phyloP scores from a whole-genome alignment of 2,888 invertebrate genomes.

The Erebia ligea region DNA sequence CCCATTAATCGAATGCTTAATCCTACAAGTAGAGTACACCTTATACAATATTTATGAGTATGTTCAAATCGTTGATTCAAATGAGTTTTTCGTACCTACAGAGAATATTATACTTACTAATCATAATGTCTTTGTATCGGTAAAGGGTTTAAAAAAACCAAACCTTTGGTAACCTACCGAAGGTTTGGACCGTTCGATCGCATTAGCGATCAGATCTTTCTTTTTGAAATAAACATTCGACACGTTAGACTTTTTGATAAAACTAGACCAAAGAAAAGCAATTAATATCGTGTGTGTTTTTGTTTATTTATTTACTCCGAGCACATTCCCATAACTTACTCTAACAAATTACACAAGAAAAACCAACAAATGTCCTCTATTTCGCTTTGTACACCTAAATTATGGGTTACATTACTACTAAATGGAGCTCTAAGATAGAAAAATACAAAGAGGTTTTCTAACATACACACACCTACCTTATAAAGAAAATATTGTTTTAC shows the following conservation, averaged over 20 bases:
- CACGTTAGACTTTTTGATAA: too few species aligned
- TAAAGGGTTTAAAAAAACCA: too few species aligned
- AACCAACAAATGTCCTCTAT: slow-evolving; percentile 26
- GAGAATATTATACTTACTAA: not conserved
- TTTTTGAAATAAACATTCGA: too few species aligned
- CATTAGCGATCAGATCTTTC: too few species aligned
- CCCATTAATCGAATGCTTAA: slow-evolving; percentile 63
- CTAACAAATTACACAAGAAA: slow-evolving; percentile 21
- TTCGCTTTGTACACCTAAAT: slow-evolving; percentile 26
- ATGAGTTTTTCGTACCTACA: not conserved
- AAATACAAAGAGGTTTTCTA: slow-evolving; percentile 8
- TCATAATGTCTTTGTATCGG: too few species aligned
- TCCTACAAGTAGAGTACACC: slow-evolving; percentile 49
- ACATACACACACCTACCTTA: not conserved
- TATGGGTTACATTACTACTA: slow-evolving; percentile 23
- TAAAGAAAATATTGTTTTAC: not conserved
- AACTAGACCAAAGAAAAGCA: not conserved
- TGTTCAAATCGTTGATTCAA: not conserved
- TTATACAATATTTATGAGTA: slow-evolving; percentile 25
- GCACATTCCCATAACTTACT: slow-evolving; percentile 16
- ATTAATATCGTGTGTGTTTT: slow-evolving; percentile 4
- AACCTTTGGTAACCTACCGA: too few species aligned
- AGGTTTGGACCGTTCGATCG: too few species aligned
- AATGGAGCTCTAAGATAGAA: slow-evolving; percentile 16
- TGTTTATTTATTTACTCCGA: slow-evolving; percentile 10